Conservation (phyloP, 1,140 invertebrate genomes). For the Pogonomyrmex barbatus region DNA sequence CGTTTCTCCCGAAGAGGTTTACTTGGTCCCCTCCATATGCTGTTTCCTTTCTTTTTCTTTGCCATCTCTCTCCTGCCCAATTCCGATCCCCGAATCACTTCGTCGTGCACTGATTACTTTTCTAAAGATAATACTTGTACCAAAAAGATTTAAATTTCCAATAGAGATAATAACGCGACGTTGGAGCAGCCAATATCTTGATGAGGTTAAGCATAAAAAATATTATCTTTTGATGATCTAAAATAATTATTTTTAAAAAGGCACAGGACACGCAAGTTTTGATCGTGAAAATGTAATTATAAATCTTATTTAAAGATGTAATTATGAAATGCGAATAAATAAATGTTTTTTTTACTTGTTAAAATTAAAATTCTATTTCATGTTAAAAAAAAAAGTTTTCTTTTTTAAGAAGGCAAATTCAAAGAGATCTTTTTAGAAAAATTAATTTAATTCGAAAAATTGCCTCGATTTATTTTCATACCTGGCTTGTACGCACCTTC, state of each 20-base stretch:
- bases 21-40: conserved; percentile 27
- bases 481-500: neutral
- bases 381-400: neutral
- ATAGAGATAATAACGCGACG: neutral
- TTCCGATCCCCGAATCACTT: conserved; percentile 46
- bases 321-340: neutral
- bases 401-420: neutral
- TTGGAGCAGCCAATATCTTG: neutral
- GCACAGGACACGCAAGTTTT: neutral
- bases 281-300: neutral
- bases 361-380: neutral
- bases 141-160: conserved; percentile 21
- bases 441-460: neutral
- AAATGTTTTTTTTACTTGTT: neutral
- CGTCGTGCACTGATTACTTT: conserved; percentile 48
- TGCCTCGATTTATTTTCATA: neutral
- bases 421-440: neutral
- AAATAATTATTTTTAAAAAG: neutral
- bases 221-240: neutral
- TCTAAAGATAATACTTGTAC: neutral
- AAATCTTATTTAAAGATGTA: neutral
- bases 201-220: neutral
- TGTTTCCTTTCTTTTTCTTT: neutral
- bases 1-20: conserved; percentile 53
- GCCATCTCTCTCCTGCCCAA: conserved; percentile 34